Evolutionary conservation across 2,797 vertebrate species (phyloP).

Genomic region (Pygocentrus nattereri): DNA sequence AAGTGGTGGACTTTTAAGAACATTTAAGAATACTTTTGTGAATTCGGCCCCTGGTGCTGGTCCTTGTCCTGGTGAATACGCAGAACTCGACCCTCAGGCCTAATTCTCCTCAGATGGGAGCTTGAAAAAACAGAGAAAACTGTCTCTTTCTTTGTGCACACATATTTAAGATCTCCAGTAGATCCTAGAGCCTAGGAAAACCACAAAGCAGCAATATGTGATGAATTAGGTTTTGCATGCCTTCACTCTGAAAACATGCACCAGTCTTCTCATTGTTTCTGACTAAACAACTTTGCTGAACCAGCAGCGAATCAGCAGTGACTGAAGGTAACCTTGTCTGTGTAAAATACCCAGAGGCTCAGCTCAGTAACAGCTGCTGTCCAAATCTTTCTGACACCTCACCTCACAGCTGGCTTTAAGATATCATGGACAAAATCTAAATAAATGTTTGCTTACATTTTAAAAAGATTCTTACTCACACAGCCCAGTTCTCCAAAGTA

Average conservation of each 20-base stretch:
- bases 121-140: conserved; percentile 9
- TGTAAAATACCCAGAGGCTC: not conserved
- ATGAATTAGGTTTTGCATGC: conserved; percentile 5
- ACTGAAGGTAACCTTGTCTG: not conserved
- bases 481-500: no score
- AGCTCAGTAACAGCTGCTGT: conserved; percentile 14
- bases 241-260: not conserved
- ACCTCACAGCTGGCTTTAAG: not conserved
- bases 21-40: not conserved
- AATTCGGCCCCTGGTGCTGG: not conserved
- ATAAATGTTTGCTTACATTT: not conserved
- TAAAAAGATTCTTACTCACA: no score
- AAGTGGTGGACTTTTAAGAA: no score
- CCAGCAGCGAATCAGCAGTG: not conserved
- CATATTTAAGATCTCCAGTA: conserved; percentile 30
- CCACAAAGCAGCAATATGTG: conserved; percentile 31
- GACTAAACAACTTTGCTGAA: not conserved
- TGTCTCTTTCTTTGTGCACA: not conserved
- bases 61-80: not conserved
- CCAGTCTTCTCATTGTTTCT: not conserved
- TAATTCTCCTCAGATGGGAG: conserved; percentile 14
- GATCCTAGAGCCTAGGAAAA: conserved; percentile 18
- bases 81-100: not conserved
- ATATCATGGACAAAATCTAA: not conserved
- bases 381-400: not conserved